Evolutionary conservation across 2,888 invertebrate genomes (phyloP), one percentile per base, ranked within the genome.

Genomic region (Tridacna crocea): DNA sequence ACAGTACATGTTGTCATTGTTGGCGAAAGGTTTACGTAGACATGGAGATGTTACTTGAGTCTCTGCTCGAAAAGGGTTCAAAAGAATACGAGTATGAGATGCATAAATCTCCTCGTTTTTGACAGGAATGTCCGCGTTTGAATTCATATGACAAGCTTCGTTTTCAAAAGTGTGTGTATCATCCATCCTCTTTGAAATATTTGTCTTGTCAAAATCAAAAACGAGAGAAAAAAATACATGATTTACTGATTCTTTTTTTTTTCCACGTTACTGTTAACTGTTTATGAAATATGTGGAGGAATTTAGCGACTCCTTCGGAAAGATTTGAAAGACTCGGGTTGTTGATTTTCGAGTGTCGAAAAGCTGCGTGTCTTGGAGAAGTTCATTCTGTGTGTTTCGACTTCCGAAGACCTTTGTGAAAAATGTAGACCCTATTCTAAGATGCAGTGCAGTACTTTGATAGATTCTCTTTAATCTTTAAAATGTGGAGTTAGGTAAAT

Each of bases 201-300:
- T 47, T 73, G 26, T 10, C 78, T 27, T 72, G 78, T 79, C 78
- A 79, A 27, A 48, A 15, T 12, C 65, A 66, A 79, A 73, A 66
- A 55, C 68, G 22, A 3, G 63, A 61, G 66, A 72, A 76, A 80
- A 76, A 55, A n/a, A 12, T 19, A 26, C 48, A 60, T 72, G 72
- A 76, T 75, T 46, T 61, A 80, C n/a, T 58, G n/a, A 58, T 4
- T 58, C n/a, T 58, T 58, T 36, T 36, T 58, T 58, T 36, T 36
- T 36, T 36, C 36, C 36, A 8, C 36, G 2, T 36, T 36, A 36
- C 36, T 36, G 36, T 36, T 36, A 4, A 8, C 36, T 36, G 36
- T 36, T 36, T 36, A 36, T 36, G 36, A 36, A 36, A 36, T 36
- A 36, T 36, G 36, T 36, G 36, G 36, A 36, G 36, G 36, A 36